Evolutionary conservation across 2,113 vertebrate species (phyloP), one percentile per base, ranked within the genome.

Genomic region (Chinchilla lanigera): DNA sequence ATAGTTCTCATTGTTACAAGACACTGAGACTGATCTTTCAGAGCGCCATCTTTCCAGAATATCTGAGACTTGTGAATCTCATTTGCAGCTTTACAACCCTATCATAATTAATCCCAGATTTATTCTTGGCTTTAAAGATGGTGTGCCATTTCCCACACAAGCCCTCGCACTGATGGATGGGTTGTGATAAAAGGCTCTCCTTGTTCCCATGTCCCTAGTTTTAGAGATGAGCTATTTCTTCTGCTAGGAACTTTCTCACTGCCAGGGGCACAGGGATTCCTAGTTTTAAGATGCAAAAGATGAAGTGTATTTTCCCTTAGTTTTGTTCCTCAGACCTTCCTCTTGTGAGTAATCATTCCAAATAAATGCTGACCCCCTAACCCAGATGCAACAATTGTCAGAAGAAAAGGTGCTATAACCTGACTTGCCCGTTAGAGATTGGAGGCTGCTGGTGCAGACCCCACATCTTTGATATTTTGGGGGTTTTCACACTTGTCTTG

Each of bases 181-280:
- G 30, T 50, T 91, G 44, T 58, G 52, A 47, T 26, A 86, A 65
- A 75, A 81, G 75, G 52, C 35, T 84, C 17, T 1, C 22, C 38
- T 22, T 30, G 11, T 52, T 47, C 14, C 12, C 12, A 0, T 1
- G 4, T 77, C 30, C n/a, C 13, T 10, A 0, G 19, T 4, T 13
- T 54, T 14, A 38, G 60, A 58, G 33, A 73, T 35, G 44, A 83
- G 17, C 60, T 38, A 6, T 30, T 93, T 63, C 38, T 92, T 56
- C 33, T 20, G 1, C 13, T 11, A 73, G 44, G 14, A 71, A 22
- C 19, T 89, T 96, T 44, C 30, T 90, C 47, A 65, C 17, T 87
- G 35, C 30, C 6, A 33, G 38, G 8, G 8, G 12, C 19, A 41
- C 1, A 13, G 6, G 38, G 12, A 91, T 82, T 56, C 44, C 52